These are phyloP conservation scores for Idaea straminata DNA, from an alignment of 2,888 invertebrate genomes.

Conservation along the genomic window DNA sequence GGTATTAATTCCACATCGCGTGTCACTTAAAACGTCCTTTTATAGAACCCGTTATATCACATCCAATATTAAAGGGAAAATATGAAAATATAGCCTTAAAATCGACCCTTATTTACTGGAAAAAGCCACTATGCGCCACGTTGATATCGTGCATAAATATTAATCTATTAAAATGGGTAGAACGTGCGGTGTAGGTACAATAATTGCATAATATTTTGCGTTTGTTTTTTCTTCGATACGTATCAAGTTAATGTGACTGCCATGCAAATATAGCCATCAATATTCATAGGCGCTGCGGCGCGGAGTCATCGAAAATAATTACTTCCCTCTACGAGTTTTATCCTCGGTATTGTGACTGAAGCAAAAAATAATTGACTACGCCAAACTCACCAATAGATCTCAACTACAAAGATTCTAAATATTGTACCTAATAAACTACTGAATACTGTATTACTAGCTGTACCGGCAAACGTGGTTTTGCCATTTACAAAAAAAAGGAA, in stretches of 20 bases:
- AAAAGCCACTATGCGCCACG: constrained; percentile 15
- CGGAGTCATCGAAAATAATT: constrained; percentile 63
- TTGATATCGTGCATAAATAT: constrained; percentile 15
- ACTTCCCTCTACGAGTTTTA: constrained; percentile 50
- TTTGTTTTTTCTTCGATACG: constrained; percentile 47
- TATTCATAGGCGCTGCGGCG: constrained; percentile 55
- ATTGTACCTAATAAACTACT: too few species aligned
- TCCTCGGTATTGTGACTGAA: constrained; percentile 38
- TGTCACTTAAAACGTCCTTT: constrained; percentile 17
- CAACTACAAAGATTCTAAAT: constrained; percentile 18
- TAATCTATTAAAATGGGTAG: constrained; percentile 20
- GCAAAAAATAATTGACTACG: constrained; percentile 24
- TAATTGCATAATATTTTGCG: constrained; percentile 30
- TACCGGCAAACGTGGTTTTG: too few species aligned
- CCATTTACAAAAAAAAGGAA: too few species aligned
- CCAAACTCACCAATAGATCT: constrained; percentile 9
- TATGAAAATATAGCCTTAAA: constrained; percentile 19
- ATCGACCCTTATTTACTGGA: constrained; percentile 17
- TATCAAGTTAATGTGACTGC: constrained; percentile 42
- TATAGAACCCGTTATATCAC: constrained; percentile 19
- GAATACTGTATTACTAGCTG: too few species aligned
- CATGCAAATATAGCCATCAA: constrained; percentile 68
- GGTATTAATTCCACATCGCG: constrained; percentile 13
- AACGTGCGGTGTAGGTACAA: constrained; percentile 10
- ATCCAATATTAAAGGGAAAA: constrained; percentile 17